Base-by-base conservation (phyloP, 1,140 invertebrate species). In the Trichonephila clavata region DNA sequence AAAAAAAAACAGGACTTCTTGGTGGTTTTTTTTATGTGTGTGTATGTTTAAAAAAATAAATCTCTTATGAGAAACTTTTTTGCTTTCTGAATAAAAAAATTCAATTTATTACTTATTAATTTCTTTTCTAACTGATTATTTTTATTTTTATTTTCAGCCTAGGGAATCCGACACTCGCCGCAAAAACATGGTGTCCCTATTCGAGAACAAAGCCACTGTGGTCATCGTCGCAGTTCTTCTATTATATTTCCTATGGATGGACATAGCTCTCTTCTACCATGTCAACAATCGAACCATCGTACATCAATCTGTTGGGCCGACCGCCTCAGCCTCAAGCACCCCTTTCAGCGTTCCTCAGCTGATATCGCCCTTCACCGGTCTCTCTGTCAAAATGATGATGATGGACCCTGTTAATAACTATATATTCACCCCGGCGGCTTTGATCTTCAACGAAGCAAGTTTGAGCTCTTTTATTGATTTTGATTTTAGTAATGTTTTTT, bases 311-410 rank as follows among this genome's bases (percentile, higher is more conserved):
- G 27, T 39, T 16, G 24, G 32, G 20, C 16, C 27, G 10, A 32
- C 59, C 4, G n/a, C 71, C 32, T 24, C 59, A 18, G 20, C 59
- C 0, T n/a, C 59, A 59, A 39, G 80, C 86, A 71, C 92, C 43
- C 57, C 86, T 63, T 7, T 68, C 83, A 80, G 71, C n/a, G 68
- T 71, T 6, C 86, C 93, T 8, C 65, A 94, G 10, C 39, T 94
- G n/a, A 90, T 94, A 39, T 93, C 90, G 20, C 94, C 94, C 18
- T 94, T 95, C 81, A 91, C 91, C n/a, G 95, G 95, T 20, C 86
- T 95, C 13, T 95, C 94, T 0, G 93, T 95, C 27, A 95, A 95
- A 43, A 91, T 95, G 91, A 95, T 95, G 94, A 95, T 95, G 95
- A 93, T 94, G 94, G 94, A 95, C 81, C 95, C 94, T 14, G 87